phyloP scores from a whole-genome alignment of 1,140 invertebrate genomes.

The Calephelis virginiensis region DNA sequence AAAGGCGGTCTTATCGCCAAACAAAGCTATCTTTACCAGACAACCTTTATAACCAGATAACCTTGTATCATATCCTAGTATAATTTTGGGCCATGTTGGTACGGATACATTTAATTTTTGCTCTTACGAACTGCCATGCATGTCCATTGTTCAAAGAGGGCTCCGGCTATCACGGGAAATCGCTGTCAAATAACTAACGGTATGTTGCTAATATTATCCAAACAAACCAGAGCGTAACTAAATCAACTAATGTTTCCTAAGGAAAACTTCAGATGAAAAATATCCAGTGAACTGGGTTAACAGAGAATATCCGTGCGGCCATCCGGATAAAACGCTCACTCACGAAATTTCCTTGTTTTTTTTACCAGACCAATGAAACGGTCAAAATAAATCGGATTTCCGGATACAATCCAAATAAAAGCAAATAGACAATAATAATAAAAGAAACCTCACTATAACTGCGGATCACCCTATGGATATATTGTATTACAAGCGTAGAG shows the following conservation, averaged over 20 bases:
- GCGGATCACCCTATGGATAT: background rate
- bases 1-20: no score
- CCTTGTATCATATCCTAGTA: no score
- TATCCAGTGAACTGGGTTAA: background rate
- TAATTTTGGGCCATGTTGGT: no score
- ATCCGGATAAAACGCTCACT: constrained; percentile 12
- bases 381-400: constrained; percentile 10
- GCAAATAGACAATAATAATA: constrained; percentile 17
- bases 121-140: no score
- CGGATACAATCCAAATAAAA: constrained; percentile 9
- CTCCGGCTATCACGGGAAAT: no score
- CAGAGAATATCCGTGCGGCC: constrained; percentile 9
- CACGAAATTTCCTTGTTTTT: constrained; percentile 10
- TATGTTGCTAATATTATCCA: no score
- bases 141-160: no score
- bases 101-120: no score
- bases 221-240: no score
- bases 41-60: no score
- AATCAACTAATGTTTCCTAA: background rate
- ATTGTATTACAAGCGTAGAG: background rate
- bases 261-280: constrained; percentile 4
- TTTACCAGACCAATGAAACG: constrained; percentile 9
- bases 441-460: background rate
- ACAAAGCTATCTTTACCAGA: no score
- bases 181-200: no score